phyloP scores from a whole-genome alignment of 2,888 invertebrate species.

The Epinotia bilunana region DNA sequence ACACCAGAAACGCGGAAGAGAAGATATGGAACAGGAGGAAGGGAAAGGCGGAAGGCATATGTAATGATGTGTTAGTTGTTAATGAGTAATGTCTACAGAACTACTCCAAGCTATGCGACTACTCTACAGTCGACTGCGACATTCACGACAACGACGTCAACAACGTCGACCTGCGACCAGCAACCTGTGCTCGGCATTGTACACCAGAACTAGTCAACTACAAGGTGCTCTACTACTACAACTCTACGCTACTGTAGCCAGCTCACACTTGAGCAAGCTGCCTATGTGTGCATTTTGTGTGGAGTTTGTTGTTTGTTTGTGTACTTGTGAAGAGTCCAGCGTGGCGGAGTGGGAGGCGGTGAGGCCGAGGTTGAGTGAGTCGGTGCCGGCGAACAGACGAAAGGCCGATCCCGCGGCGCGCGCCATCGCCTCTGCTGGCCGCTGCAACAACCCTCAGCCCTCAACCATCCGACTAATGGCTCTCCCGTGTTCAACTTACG shows the following conservation, averaged over 20 bases:
- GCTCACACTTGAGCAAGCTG: conserved; percentile 21
- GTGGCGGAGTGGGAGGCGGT: conserved; percentile 86
- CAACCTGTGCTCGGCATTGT: conserved; percentile 10
- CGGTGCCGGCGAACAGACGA: conserved; percentile 90
- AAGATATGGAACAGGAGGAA: conserved; percentile 34
- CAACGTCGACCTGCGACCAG: conserved; percentile 23
- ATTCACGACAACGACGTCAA: conserved; percentile 17
- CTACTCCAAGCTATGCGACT: conserved; percentile 27
- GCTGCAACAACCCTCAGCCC: conserved; percentile 77
- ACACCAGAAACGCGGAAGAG: conserved; percentile 31
- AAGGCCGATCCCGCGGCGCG: conserved; percentile 91
- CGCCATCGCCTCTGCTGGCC: conserved; percentile 91
- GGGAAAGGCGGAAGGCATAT: conserved; percentile 35
- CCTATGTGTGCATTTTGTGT: conserved; percentile 52
- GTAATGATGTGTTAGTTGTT: conserved; percentile 31
- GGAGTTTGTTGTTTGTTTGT: conserved; percentile 58
- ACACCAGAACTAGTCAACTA: conserved; percentile 44
- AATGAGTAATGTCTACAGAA: conserved; percentile 23
- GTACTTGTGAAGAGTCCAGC: conserved; percentile 82
- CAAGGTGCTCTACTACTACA: conserved; percentile 43
- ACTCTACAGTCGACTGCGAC: conserved; percentile 21
- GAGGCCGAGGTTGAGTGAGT: conserved; percentile 89
- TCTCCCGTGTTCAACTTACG: conserved; percentile 34
- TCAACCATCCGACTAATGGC: conserved; percentile 59
- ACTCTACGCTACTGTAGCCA: conserved; percentile 3